These are phyloP conservation scores for Linepithema humile DNA, from an alignment of 1,140 invertebrate species.

Conservation along the genomic window DNA sequence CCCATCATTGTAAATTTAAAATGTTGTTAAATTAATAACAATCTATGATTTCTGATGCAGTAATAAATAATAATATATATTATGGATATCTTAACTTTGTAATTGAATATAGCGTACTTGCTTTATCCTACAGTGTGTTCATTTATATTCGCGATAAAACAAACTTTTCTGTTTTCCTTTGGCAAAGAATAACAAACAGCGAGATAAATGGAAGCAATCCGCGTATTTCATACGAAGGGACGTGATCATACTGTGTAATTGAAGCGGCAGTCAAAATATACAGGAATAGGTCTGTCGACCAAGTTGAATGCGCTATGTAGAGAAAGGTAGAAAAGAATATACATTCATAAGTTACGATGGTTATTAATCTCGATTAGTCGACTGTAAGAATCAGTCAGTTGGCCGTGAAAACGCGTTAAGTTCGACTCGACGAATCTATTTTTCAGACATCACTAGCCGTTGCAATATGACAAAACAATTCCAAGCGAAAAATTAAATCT, in stretches of 20 bases:
- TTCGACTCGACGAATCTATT: slow-evolving; percentile 67
- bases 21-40: neutral
- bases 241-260: slow-evolving; percentile 50
- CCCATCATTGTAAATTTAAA: neutral
- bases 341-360: slow-evolving; percentile 17
- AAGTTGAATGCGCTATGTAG: slow-evolving; percentile 19
- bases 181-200: slow-evolving; percentile 51
- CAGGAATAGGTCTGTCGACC: neutral
- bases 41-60: neutral
- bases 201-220: slow-evolving; percentile 44
- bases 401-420: slow-evolving; percentile 72
- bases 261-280: slow-evolving; percentile 48
- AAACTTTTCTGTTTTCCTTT: slow-evolving; percentile 50
- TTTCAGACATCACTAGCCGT: slow-evolving; percentile 38
- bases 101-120: slow-evolving; percentile 8
- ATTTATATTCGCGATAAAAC: slow-evolving; percentile 42
- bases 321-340: slow-evolving; percentile 13
- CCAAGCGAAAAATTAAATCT: neutral
- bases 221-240: slow-evolving; percentile 34
- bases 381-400: slow-evolving; percentile 62
- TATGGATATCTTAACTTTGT: neutral
- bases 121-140: neutral
- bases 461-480: slow-evolving; percentile 6
- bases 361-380: slow-evolving; percentile 60
- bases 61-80: slow-evolving; percentile 1